These are phyloP conservation scores for Sicus ferrugineus DNA, from an alignment of 2,888 invertebrate species.

Conservation along the genomic window DNA sequence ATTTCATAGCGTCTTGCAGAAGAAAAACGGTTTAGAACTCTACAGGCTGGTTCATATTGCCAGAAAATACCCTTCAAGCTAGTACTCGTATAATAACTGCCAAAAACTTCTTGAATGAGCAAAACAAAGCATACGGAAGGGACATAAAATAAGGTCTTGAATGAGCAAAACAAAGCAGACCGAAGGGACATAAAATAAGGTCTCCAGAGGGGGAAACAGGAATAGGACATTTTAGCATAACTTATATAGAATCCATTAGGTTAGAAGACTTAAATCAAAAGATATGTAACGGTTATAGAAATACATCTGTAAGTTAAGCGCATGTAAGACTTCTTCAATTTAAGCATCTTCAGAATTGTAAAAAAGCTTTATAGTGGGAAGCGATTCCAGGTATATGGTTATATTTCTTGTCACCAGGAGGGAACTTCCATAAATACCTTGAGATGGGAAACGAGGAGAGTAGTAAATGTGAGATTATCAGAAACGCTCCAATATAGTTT, in stretches of 20 bases:
- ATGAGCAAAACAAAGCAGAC: background rate
- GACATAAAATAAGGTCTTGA: background rate
- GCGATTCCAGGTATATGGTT: too few relatives aligned
- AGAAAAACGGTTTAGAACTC: conserved; percentile 2
- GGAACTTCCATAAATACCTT: too few relatives aligned
- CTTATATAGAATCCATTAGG: conserved; percentile 10
- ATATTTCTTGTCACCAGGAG: too few relatives aligned
- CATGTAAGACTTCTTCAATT: too few relatives aligned
- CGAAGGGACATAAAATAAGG: background rate
- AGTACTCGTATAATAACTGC: background rate
- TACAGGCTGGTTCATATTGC: conserved; percentile 24
- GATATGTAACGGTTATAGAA: background rate
- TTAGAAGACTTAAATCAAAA: conserved; percentile 22
- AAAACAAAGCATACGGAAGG: background rate
- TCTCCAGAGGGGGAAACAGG: background rate
- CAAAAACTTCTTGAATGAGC: background rate
- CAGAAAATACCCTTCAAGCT: background rate
- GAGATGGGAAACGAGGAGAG: too few relatives aligned
- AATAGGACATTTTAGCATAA: background rate
- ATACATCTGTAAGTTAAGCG: too few relatives aligned
- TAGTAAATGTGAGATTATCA: too few relatives aligned
- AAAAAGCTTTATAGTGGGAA: too few relatives aligned
- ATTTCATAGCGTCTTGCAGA: background rate
- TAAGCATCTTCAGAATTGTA: too few relatives aligned
- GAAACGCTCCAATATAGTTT: too few relatives aligned